A percentile compares a stretch with the other conserved stretches of the same genome.
Evolutionary conservation across 2,113 vertebrate species (phyloP).

Genomic region (Chinchilla lanigera): DNA sequence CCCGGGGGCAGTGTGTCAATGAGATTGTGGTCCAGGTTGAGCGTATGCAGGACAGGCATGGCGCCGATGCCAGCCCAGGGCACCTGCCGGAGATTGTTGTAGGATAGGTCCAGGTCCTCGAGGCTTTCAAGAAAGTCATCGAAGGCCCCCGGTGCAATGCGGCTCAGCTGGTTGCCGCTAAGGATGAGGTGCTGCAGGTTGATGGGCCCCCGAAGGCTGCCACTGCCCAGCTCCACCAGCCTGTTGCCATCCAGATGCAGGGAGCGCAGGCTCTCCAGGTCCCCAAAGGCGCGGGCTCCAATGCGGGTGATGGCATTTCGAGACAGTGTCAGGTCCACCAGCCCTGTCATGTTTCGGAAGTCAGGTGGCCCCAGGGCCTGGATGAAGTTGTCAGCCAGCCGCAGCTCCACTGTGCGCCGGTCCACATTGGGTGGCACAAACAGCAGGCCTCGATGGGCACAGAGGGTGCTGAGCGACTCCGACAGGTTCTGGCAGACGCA

Average conservation of each 20-base stretch:
- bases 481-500: constrained; percentile 96
- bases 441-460: constrained; percentile 94
- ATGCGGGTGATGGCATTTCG: constrained; percentile 94
- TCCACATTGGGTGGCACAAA: constrained; percentile 94
- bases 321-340: constrained; percentile 94
- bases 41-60: constrained; percentile 93
- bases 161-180: constrained; percentile 94
- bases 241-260: constrained; percentile 94
- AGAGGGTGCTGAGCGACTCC: constrained; percentile 94
- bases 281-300: constrained; percentile 91
- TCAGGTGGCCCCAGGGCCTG: constrained; percentile 90
- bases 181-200: constrained; percentile 95
- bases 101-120: constrained; percentile 95
- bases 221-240: constrained; percentile 88
- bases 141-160: constrained; percentile 89
- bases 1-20: constrained; percentile 93
- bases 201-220: constrained; percentile 90
- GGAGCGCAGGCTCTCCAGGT: constrained; percentile 94
- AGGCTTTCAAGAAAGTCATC: constrained; percentile 93
- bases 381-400: constrained; percentile 95
- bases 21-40: constrained; percentile 95
- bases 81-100: constrained; percentile 93
- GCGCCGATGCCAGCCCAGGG: constrained; percentile 94
- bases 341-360: constrained; percentile 94
- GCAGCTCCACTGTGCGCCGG: constrained; percentile 93